phyloP scores from a whole-genome alignment of 1,140 invertebrate genomes.

The Oncopeltus fasciatus region DNA sequence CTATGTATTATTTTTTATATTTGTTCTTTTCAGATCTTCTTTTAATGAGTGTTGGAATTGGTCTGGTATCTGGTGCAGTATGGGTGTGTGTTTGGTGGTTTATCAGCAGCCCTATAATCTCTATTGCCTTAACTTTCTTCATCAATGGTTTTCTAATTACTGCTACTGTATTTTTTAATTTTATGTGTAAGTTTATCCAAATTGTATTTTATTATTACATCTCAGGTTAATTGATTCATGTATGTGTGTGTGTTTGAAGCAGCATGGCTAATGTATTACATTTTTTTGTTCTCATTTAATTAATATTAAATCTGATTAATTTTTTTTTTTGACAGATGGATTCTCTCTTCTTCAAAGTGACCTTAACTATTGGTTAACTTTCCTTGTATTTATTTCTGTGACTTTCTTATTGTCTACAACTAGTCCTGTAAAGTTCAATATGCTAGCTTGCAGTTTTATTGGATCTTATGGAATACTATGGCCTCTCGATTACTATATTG shows the following conservation, averaged over 20 bases:
- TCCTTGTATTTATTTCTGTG: constrained; percentile 36
- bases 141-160: background rate
- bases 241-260: background rate
- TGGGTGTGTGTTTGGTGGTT: constrained; percentile 29
- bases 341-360: constrained; percentile 30
- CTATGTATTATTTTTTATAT: too few relatives aligned
- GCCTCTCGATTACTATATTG: constrained; percentile 45
- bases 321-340: constrained; percentile 11
- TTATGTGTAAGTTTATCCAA: background rate
- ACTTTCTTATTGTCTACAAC: constrained; percentile 35
- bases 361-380: constrained; percentile 45
- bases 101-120: background rate
- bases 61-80: constrained; percentile 33
- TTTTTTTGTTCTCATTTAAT: background rate
- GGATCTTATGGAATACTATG: constrained; percentile 46
- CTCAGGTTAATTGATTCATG: too few relatives aligned
- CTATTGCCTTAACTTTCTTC: background rate
- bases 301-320: background rate
- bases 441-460: constrained; percentile 43
- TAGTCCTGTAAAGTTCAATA: constrained; percentile 39
- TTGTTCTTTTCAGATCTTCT: constrained; percentile 16
- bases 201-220: background rate
- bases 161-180: background rate
- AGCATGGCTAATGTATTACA: background rate
- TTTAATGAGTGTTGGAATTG: constrained; percentile 27